Conservation (phyloP, 2,113 vertebrate species). For the Pogonocichla stellata region DNA sequence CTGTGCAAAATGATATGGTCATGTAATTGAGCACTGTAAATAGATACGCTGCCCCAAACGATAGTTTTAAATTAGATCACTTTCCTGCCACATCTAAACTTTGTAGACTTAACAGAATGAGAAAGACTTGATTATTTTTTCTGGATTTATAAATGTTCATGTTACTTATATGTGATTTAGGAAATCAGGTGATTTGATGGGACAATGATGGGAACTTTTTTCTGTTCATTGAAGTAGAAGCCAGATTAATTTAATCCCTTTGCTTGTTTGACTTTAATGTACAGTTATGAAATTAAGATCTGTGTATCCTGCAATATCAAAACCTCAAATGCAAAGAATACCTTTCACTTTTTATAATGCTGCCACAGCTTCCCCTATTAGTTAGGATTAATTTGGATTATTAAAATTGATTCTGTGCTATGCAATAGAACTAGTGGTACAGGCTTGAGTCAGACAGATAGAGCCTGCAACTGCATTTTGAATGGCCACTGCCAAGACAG, state of each 20-base stretch:
- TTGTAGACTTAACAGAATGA: slow-evolving; percentile 2
- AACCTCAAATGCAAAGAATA: not conserved
- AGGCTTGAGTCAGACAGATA: not conserved
- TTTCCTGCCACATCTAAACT: slow-evolving; percentile 42
- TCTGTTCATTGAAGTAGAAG: not conserved
- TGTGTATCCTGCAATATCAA: not conserved
- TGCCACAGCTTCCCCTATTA: slow-evolving; percentile 6
- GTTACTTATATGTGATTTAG: not conserved
- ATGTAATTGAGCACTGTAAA: slow-evolving; percentile 56
- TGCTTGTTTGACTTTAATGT: not conserved
- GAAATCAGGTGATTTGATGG: not conserved
- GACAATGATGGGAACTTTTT: not conserved
- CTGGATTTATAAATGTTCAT: not conserved
- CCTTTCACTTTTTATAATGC: not conserved
- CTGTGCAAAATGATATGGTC: slow-evolving; percentile 61
- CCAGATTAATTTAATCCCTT: not conserved
- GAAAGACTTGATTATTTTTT: slow-evolving; percentile 28
- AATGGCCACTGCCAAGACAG: not conserved
- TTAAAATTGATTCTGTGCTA: slow-evolving; percentile 13
- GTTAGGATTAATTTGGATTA: slow-evolving; percentile 1
- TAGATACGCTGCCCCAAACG: slow-evolving; percentile 23
- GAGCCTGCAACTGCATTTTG: not conserved
- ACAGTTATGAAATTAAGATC: not conserved
- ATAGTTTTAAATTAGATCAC: slow-evolving; percentile 33
- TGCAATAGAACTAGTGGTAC: slow-evolving; percentile 7